Evolutionary conservation across 2,113 vertebrate species (phyloP).

Genomic region (Columba livia): DNA sequence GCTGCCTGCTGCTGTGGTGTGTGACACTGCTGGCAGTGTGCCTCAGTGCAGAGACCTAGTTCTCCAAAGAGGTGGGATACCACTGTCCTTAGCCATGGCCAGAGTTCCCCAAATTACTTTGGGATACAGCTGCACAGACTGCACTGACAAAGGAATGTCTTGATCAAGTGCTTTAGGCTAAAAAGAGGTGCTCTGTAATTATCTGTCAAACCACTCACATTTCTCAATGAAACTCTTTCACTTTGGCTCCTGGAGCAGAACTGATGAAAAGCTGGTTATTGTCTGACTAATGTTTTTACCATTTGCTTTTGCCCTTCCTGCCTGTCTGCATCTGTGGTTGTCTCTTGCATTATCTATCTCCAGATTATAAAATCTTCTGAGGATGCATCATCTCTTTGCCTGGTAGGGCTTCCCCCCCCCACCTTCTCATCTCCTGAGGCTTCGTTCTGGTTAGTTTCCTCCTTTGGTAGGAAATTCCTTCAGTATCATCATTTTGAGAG

Average conservation of each 20-base stretch:
- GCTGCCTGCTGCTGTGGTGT: not conserved
- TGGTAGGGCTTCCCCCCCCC: not conserved
- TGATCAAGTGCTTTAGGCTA: not conserved
- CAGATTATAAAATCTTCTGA: not conserved
- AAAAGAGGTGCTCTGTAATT: not conserved
- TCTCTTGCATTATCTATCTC: not conserved
- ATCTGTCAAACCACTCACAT: not conserved
- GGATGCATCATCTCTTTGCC: not conserved
- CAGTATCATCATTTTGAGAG: not conserved
- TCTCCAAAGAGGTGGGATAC: not conserved
- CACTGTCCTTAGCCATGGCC: not conserved
- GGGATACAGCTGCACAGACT: not conserved
- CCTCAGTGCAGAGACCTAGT: accelerated
- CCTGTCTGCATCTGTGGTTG: not conserved
- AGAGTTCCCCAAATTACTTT: not conserved
- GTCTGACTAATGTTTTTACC: not conserved
- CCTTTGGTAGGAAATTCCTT: not conserved
- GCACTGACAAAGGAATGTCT: not conserved
- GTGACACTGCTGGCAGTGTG: not conserved
- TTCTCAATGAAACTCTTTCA: not conserved
- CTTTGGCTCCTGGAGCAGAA: not conserved
- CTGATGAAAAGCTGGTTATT: not conserved
- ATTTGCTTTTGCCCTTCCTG: not conserved
- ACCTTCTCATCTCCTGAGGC: not conserved
- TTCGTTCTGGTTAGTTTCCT: not conserved